Evolutionary conservation across 2,888 invertebrate genomes (phyloP).

Genomic region (Coenonympha arcania): DNA sequence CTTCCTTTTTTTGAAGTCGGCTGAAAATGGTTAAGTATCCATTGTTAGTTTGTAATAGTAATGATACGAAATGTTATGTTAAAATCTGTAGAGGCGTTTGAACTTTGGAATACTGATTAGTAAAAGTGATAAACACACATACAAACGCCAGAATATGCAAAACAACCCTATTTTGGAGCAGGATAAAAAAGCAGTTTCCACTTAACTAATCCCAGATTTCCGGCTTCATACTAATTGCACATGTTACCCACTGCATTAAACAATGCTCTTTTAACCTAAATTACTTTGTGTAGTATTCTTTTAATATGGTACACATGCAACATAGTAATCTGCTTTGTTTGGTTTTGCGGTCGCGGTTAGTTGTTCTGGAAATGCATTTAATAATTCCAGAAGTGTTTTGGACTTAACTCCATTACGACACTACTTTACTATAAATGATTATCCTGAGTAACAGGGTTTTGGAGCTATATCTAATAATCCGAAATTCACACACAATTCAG

Average conservation of each 20-base stretch:
- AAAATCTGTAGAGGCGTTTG: too few species aligned
- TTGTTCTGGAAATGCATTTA: slow-evolving; percentile 6
- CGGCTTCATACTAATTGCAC: slow-evolving; percentile 7
- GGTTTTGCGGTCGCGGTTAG: slow-evolving; percentile 3
- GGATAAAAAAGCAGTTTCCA: background rate
- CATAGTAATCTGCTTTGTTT: slow-evolving; percentile 6
- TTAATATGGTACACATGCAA: slow-evolving; percentile 5
- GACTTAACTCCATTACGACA: background rate
- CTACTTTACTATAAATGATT: background rate
- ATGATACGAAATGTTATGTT: too few species aligned
- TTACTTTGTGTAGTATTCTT: slow-evolving; percentile 6
- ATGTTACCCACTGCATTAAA: slow-evolving; percentile 8
- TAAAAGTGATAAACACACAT: too few species aligned
- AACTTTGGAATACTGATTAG: too few species aligned
- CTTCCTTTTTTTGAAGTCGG: too few species aligned
- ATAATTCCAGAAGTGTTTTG: background rate
- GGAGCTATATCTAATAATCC: too few species aligned
- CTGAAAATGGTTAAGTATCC: too few species aligned
- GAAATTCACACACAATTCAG: too few species aligned
- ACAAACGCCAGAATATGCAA: too few species aligned
- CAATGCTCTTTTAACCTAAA: slow-evolving; percentile 10
- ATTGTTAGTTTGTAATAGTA: too few species aligned
- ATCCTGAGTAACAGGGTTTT: too few species aligned
- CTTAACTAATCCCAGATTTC: background rate
- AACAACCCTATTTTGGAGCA: too few species aligned